Conservation (phyloP, 2,113 vertebrate species). For the Condylura cristata region DNA sequence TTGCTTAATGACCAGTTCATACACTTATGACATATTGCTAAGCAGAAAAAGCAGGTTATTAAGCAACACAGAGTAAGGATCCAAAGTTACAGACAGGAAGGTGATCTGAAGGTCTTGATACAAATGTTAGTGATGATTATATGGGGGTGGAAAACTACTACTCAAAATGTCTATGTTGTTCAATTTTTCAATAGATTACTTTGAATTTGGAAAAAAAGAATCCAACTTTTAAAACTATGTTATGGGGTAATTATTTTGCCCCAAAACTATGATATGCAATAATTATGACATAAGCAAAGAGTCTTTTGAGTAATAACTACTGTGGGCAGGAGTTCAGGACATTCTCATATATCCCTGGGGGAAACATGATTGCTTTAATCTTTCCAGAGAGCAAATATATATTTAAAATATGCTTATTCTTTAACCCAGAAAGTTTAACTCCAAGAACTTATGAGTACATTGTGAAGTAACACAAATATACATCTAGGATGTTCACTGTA, state of each 20-base stretch:
- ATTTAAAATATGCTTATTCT: neutral
- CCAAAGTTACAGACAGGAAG: neutral
- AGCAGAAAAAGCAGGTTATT: neutral
- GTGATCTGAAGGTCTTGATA: neutral
- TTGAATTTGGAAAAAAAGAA: neutral
- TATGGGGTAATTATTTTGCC: neutral
- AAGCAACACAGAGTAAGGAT: neutral
- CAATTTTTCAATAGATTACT: neutral
- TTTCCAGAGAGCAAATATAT: neutral
- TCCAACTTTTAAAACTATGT: neutral
- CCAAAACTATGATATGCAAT: no score
- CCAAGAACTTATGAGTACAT: neutral
- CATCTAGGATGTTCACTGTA: neutral
- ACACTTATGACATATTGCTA: neutral
- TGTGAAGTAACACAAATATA: slow-evolving; percentile 2
- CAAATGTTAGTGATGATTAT: neutral
- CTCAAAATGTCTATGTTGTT: neutral
- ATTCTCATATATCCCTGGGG: neutral
- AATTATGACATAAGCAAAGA: neutral
- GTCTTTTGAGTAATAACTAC: neutral
- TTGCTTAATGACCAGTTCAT: neutral
- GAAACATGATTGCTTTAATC: slow-evolving; percentile 1
- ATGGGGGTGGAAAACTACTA: neutral
- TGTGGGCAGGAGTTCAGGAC: neutral
- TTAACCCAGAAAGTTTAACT: neutral